Base-by-base conservation (phyloP, 2,113 vertebrate genomes). In the Leptodactylus fuscus region DNA sequence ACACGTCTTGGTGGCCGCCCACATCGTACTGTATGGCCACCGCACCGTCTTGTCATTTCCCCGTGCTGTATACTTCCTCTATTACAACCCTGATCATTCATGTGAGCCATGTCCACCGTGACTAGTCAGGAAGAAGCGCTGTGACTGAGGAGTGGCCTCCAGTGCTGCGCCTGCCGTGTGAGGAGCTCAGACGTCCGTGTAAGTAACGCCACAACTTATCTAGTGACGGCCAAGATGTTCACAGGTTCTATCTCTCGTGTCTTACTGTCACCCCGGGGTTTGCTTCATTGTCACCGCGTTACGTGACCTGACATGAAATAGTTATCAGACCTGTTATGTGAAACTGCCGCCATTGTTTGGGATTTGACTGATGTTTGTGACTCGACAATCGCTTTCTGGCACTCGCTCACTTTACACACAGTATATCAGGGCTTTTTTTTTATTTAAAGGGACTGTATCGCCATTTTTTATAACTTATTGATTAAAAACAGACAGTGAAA, bases 71-170 rank as follows among this genome's bases (percentile, higher is more conserved):
- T 16, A 34, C 71, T 49, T 48, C 46, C 46, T 9, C 27, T 27
- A 62, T 80, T 22, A 6, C 53, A 36, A 11, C 44, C 12, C 16
- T 16, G 7, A 77, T 38, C 76, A 18, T 80, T 80, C 53, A 60
- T 79, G 51, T 38, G 76, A 58, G 18, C 51, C 0, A 24, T 5
- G 46, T 51, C 8, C 67, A 27, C 41, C 5, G 41, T 74, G 71
- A 74, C 71, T 32, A 46, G 22, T 10, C 15, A 29, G 76, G 55
- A 80, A 80, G 77, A 15, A 60, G 77, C 76, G n/a, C n/a, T 12
- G 53, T 58, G 76, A 1, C 29, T 16, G 76, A 79, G 36, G 32
- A 41, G 76, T 60, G 76, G 53, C 20, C 49, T 78, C 15, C 10
- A 69, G 48, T 78, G 24, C 24, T 36, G 44, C 48, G 6, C 29